Evolutionary conservation across 92 coral and sea anemone species (phyloP).

Genomic region (Zoanthus solanderi): DNA sequence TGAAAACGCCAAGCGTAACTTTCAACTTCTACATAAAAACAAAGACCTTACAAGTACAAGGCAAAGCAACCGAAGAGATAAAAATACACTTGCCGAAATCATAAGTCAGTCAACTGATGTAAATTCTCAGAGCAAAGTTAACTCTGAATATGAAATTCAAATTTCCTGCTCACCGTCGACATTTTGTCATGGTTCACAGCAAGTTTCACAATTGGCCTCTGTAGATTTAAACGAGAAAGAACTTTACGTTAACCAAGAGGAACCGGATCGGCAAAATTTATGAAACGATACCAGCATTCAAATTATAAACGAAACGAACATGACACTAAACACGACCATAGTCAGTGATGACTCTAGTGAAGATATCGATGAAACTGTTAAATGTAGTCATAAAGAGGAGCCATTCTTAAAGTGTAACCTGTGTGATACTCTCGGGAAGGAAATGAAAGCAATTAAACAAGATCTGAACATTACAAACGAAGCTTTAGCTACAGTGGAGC

Average conservation of each 20-base stretch:
- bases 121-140: slow-evolving; percentile 19
- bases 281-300: slow-evolving; percentile 37
- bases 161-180: slow-evolving; percentile 24
- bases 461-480: background rate
- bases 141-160: slow-evolving; percentile 36
- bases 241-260: slow-evolving; percentile 12
- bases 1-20: too few relatives aligned
- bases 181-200: slow-evolving; percentile 20
- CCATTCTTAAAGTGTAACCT: background rate
- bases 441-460: slow-evolving; percentile 34
- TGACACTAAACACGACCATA: slow-evolving; percentile 28
- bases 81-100: too few relatives aligned
- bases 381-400: slow-evolving; percentile 14
- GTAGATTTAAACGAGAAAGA: slow-evolving; percentile 28
- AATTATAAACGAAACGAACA: slow-evolving; percentile 8
- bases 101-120: background rate
- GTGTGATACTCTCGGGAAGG: slow-evolving; percentile 26
- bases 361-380: slow-evolving; percentile 29
- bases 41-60: too few relatives aligned
- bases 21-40: too few relatives aligned
- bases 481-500: too few relatives aligned
- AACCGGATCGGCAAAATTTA: slow-evolving; percentile 15
- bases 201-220: background rate
- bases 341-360: slow-evolving; percentile 25
- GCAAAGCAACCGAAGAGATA: too few relatives aligned